Base-by-base conservation (phyloP, 2,888 invertebrate species). In the Drosophila peninsularis region DNA sequence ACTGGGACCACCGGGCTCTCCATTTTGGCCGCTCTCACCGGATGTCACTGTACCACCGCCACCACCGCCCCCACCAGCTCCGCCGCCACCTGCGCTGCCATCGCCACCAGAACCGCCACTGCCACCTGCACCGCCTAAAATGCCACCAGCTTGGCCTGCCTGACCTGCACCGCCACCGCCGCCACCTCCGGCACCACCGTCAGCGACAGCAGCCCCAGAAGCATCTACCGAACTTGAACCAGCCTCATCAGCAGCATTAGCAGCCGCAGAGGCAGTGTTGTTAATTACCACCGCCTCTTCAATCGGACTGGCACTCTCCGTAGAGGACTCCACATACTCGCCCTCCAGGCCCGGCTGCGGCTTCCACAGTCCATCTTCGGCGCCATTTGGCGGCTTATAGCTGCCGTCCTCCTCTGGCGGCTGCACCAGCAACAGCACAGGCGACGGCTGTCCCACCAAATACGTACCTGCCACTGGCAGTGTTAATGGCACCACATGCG, bases 11-110 rank as follows among this genome's bases (percentile, higher is more conserved):
- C 88, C 90, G 0, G 90, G 83, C 11, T 80, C 66, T 32, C 85
- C 85, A 6, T 13, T 68, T 30, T 82, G 63, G 9, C 90, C 86
- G 42, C 64, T 71, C 6, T 74, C 63, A 14, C 89, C 88, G 30
- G 90, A 86, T 11, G 81, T 74, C 30, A 50, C 30, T 9, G 67
- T 80, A 14, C 90, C 90, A 4, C 88, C 88, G 10, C 75, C 87
- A 19, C 82, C 86, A 0, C 88, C 88, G 0, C 78, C 88, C 1
- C 82, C 90, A 0, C 90, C 90, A 19, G 57, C 90, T 0, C 80
- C 89, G 0, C 87, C 83, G 1, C 83, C 88, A 0, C 80, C 81
- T 5, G 78, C 80, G 3, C 78, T 73, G 34, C 80, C 72, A 7
- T 32, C 72, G 5, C 77, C 81, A 0, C 82, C 85, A 0, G 65